Base-by-base conservation (phyloP, 2,888 invertebrate genomes). In the Heteropelma amictum region DNA sequence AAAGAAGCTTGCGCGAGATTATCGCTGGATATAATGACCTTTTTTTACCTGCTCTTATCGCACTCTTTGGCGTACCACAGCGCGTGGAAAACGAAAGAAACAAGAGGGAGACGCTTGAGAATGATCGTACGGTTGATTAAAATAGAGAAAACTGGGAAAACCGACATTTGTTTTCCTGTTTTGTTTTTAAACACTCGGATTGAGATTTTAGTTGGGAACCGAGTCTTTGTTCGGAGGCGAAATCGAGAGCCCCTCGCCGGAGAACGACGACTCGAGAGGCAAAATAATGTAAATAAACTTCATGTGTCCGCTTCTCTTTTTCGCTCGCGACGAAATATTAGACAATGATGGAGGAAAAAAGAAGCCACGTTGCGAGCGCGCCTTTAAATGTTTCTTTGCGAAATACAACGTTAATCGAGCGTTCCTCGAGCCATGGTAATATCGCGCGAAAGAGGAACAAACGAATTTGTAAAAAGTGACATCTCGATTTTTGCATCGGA, bases 41-140 rank as follows among this genome's bases (percentile, higher is more conserved):
- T 86, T 86, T 85, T 86, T 86, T 86, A 86, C 86, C 84, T 83
- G 86, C 86, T 86, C n/a, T n/a, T 86, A 80, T 80, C 83, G 86
- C 86, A 86, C 85, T 83, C 79, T 82, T 83, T 79, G 79, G 80
- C 81, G 81, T 83, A 58, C 26, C 23, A 58, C 56, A 76, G 71
- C 51, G 42, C 14, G 38, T 10, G 26, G 33, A 63, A 65, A 58
- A 40, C 45, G 30, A n/a, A 17, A 60, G 47, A 54, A 54, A 12
- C 7, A n/a, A 26, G 56, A 51, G 21, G 26, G 35, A 28, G 12
- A 23, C 58, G 61, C 61, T 71, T 68, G 75, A 58, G 71, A 75
- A 75, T 72, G 51, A 75, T 35, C 75, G 71, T 76, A 76, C 71
- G 72, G 71, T 76, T 73, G 63, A 63, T 38, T 63, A 63, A 49